Base-by-base conservation (phyloP, 2,797 vertebrate species). In the Argentina silus region DNA sequence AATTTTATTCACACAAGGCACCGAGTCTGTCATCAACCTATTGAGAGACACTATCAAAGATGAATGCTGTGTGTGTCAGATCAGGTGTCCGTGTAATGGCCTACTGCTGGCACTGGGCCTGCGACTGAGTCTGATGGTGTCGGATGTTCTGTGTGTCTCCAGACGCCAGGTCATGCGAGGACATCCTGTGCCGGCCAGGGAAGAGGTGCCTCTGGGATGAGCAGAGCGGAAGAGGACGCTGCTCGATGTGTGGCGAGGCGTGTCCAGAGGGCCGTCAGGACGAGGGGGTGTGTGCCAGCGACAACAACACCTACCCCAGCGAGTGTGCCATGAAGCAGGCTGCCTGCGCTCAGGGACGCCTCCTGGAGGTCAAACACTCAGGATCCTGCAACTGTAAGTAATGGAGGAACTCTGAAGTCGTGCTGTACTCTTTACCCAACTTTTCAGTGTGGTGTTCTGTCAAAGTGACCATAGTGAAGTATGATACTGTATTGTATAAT, bases 321-420 rank as follows among this genome's bases (percentile, higher is more conserved):
- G 95, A 96, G 80, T 96, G 96, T 63, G 93, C 92, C 84, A 96
- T 96, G 95, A 94, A 93, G 81, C 93, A 93, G 74, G 93, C 95
- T 7, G 94, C 96, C 86, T 96, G 96, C 85, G 93, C 93, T 60
- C 85, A 91, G 73, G 94, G 95, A 15, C 86, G 93, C 78, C 90
- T 95, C 83, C 91, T 96, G 85, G 95, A 96, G 89, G 94, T 96
- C 73, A 96, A 96, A 89, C 95, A 96, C 82, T 87, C 92, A 0
- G 95, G 95, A 86, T 95, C 95, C 89, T 96, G 96, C 92, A 96
- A 96, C 91, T 96, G 96, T 96, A 96, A 96, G 96, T 96, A 92
- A 80, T 82, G 86, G 92, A 19, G 7, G 3, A 19, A 19, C 15
- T 7, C 2, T 12, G 10, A 47, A 27, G 11, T 47, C 8, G 3